Percentiles rank a stretch among this genome's conserved stretches.
Conservation (phyloP, 1,140 invertebrate species). For the Radopholus similis region DNA sequence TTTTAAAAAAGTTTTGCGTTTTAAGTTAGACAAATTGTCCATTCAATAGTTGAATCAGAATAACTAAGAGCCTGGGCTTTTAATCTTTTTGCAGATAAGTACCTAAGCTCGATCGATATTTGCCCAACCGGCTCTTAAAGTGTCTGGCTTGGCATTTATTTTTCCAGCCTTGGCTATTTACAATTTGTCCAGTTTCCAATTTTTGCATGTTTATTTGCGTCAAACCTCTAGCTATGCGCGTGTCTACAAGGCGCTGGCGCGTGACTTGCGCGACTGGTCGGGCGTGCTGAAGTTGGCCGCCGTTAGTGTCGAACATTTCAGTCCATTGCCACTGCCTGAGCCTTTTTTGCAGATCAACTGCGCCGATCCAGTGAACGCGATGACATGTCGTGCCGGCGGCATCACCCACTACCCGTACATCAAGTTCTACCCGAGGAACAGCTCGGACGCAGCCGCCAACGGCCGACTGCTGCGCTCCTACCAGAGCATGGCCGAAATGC, state of each 20-base stretch:
- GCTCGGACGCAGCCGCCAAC: conserved; percentile 12
- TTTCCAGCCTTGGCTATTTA: too few relatives aligned
- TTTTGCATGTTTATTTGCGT: conserved; percentile 32
- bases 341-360: conserved; percentile 47
- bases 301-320: neutral
- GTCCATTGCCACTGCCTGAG: neutral
- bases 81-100: too few relatives aligned
- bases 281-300: conserved; percentile 51
- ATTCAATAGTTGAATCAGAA: too few relatives aligned
- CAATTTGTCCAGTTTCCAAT: neutral
- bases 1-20: too few relatives aligned
- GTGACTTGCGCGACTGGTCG: conserved; percentile 46
- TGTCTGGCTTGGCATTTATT: too few relatives aligned
- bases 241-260: conserved; percentile 49
- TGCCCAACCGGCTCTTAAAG: too few relatives aligned
- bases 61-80: too few relatives aligned
- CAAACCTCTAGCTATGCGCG: conserved; percentile 19
- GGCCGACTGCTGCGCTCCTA: conserved; percentile 38
- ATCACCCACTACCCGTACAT: conserved; percentile 51
- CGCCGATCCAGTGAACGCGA: conserved; percentile 54
- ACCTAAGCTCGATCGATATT: too few relatives aligned
- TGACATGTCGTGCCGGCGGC: conserved; percentile 50
- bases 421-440: conserved; percentile 59
- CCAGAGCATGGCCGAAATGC: conserved; percentile 52
- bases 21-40: too few relatives aligned